Evolutionary conservation across 2,113 vertebrate species (phyloP), one percentile per base, ranked within the genome.

Genomic region (Pluvianellus socialis): DNA sequence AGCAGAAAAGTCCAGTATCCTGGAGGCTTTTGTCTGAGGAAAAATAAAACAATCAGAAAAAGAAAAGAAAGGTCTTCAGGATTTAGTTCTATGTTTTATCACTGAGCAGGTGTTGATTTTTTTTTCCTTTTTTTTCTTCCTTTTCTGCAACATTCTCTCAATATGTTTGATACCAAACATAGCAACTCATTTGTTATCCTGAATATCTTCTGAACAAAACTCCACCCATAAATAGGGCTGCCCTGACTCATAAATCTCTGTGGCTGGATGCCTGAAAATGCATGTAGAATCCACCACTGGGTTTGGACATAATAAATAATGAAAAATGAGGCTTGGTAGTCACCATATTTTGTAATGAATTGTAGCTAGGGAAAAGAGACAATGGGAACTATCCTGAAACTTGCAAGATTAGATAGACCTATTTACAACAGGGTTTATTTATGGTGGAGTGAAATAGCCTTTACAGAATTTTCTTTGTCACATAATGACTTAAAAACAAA

Each of bases 161-260:
- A 13, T 88, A 90, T 56, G 14, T 23, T 72, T 87, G 49, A 94
- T 88, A 72, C 71, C 74, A 92, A 97, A 93, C 86, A 81, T 24
- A 95, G 86, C 22, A 91, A 86, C 84, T 82, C 87, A 90, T 95
- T 91, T 63, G 94, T 97, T 97, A 96, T 77, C 83, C 84, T 83
- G 87, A 90, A 66, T 88, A 86, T 80, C 91, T 94, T 94, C 32
- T 72, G 30, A 94, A 73, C 67, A 81, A 92, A 95, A 93, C 93
- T 94, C 94, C 95, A 94, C 94, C 89, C 93, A 94, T 91, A 97
- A 96, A 96, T n/a, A 97, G 81, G 85, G 14, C n/a, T 95, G 26
- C 56, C 83, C 79, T 67, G 72, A 58, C 95, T 97, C 96, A 96
- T 97, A 97, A 96, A 97, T 96, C 91, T 96, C 94, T 73, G 76